These are phyloP conservation scores for Entomyzon cyanotis DNA, from an alignment of 2,113 vertebrate genomes.

Conservation along the genomic window DNA sequence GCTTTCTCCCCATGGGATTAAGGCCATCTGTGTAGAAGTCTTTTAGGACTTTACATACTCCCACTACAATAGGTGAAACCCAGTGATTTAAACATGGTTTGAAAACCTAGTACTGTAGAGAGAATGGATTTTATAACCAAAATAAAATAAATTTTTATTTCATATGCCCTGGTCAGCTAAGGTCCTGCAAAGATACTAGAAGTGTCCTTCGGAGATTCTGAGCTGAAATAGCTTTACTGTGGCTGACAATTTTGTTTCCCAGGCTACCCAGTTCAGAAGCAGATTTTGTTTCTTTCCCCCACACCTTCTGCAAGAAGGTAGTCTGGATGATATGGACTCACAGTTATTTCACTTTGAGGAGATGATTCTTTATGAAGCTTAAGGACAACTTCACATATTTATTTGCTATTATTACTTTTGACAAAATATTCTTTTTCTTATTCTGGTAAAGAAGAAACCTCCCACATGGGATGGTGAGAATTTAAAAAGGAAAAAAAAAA, in stretches of 20 bases:
- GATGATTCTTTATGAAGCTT: neutral
- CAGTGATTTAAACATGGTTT: neutral
- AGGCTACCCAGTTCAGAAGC: neutral
- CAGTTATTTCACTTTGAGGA: neutral
- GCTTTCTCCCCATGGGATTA: neutral
- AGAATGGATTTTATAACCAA: neutral
- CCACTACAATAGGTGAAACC: neutral
- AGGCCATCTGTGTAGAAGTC: neutral
- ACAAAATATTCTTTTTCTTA: slow-evolving; percentile 1
- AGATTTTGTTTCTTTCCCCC: neutral
- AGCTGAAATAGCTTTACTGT: neutral
- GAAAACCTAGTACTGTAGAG: neutral
- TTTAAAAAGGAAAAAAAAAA: neutral
- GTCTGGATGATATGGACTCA: neutral
- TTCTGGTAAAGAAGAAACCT: slow-evolving; percentile 3
- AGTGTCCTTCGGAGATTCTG: neutral
- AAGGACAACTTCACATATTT: neutral
- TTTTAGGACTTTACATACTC: neutral
- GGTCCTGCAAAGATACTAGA: neutral
- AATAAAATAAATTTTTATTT: neutral
- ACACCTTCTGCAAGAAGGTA: neutral
- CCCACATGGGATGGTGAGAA: neutral
- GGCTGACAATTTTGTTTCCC: neutral
- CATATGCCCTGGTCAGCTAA: neutral
- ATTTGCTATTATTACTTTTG: slow-evolving; percentile 20